Conservation (phyloP, 2,888 invertebrate genomes). For the Lepeophtheirus nordmannii region DNA sequence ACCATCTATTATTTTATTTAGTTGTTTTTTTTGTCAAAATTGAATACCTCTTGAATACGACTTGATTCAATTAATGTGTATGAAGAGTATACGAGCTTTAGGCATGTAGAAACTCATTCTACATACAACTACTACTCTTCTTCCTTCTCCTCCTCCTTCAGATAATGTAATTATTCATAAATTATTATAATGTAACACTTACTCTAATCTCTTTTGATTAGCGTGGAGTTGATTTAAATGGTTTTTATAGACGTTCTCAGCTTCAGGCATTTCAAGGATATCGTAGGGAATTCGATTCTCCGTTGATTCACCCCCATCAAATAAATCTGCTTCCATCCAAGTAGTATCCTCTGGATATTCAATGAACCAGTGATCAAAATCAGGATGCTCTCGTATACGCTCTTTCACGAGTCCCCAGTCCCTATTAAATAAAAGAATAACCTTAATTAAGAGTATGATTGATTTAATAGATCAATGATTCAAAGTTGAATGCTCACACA, state of each 20-base stretch:
- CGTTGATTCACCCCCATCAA: conserved; percentile 42
- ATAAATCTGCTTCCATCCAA: conserved; percentile 46
- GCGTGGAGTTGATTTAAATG: conserved; percentile 78
- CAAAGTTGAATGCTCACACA: background rate
- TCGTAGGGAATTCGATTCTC: conserved; percentile 77
- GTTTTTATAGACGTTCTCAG: conserved; percentile 77
- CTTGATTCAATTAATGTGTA: too few relatives aligned
- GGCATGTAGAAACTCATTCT: too few relatives aligned
- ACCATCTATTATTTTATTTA: too few relatives aligned
- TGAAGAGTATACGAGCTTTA: too few relatives aligned
- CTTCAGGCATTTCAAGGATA: conserved; percentile 73
- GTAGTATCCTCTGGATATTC: conserved; percentile 59
- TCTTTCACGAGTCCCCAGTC: conserved; percentile 77
- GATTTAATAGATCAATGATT: background rate
- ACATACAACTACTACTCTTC: too few relatives aligned
- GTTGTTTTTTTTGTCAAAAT: too few relatives aligned
- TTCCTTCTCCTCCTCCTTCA: too few relatives aligned
- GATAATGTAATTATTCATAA: too few relatives aligned
- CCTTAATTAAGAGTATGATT: background rate
- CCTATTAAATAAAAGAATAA: conserved; percentile 39
- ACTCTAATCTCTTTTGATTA: conserved; percentile 81
- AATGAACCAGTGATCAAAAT: conserved; percentile 82
- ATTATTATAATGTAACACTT: conserved; percentile 41
- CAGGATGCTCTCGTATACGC: conserved; percentile 73
- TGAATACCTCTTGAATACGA: too few relatives aligned